Base-by-base conservation (phyloP, 2,113 vertebrate genomes). In the Phaethon lepturus region DNA sequence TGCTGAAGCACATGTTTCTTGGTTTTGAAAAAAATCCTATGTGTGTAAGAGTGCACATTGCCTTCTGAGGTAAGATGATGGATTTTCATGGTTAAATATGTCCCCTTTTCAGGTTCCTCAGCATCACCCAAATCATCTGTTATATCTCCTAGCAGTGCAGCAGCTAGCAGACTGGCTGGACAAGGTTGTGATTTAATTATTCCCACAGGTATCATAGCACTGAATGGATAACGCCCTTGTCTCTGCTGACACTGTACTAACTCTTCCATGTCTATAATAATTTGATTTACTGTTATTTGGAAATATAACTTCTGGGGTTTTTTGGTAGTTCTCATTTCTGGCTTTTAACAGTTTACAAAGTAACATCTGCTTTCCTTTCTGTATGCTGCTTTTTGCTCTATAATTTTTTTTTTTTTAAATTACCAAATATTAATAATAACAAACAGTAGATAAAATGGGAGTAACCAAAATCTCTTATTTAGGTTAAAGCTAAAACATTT, bases 141-240 rank as follows among this genome's bases (percentile, higher is more conserved):
- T 97, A 94, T 99, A 97, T 98, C 98, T 97, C 99, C 99, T 96
- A 99, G 99, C 98, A 98, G 96, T 91, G 98, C 98, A 96, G 99
- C 98, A 95, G 99, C 99, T 96, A 98, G 98, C 97, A 99, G 98
- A 97, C 98, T 99, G 98, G 99, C 99, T 85, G 99, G 98, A 95
- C 98, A 98, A 97, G 98, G 94, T 98, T 99, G 98, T 97, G 98
- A 99, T 97, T 98, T 99, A 98, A 98, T 98, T 98, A 98, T 98
- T 97, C 98, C 99, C 90, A 97, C 97, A 99, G 99, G 99, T 99
- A 99, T 98, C 56, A 55, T 88, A 90, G 90, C 86, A 77, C 73
- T 90, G 90, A 91, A 69, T 84, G 97, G 95, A 96, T 93, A 98
- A 95, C 45, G 29, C 85, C 94, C 72, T 93, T 85, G 93, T 90